A percentile compares a stretch with the other conserved stretches of the same genome.
Conservation (phyloP, 2,797 vertebrate species). For the Spinibarbus caldwelli region DNA sequence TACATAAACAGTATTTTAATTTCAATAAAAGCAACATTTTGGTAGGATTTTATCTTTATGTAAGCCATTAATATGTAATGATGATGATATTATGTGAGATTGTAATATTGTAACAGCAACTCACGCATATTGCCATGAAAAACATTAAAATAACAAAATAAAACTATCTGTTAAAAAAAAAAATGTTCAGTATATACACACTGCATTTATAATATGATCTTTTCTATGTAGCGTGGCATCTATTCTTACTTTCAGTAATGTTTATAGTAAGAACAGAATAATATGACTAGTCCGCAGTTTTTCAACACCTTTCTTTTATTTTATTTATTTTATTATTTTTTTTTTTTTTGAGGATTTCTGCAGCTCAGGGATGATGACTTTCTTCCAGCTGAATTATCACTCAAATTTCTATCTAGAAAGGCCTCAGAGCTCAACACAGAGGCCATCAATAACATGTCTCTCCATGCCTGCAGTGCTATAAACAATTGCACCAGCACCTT, state of each 20-base stretch:
- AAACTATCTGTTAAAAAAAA: too few species aligned
- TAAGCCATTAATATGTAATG: too few species aligned
- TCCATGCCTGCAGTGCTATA: neutral
- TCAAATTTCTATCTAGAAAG: slow-evolving; percentile 28
- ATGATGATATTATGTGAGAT: neutral
- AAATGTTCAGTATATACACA: too few species aligned
- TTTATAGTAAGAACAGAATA: neutral
- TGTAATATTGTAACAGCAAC: neutral
- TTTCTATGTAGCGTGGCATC: neutral
- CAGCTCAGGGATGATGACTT: neutral
- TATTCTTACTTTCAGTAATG: neutral
- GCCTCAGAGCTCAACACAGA: neutral
- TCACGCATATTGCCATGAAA: too few species aligned
- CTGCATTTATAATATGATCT: neutral
- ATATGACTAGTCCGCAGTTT: neutral
- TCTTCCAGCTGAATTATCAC: slow-evolving; percentile 22
- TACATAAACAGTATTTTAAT: neutral
- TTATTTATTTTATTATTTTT: too few species aligned
- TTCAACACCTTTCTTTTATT: too few species aligned
- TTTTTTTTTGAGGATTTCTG: neutral
- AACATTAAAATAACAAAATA: too few species aligned
- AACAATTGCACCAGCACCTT: slow-evolving; percentile 7
- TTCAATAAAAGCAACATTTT: neutral
- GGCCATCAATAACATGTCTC: slow-evolving; percentile 28
- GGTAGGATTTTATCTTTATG: neutral